These are phyloP conservation scores for Charanyca ferruginea DNA, from an alignment of 2,888 invertebrate genomes.

Conservation along the genomic window DNA sequence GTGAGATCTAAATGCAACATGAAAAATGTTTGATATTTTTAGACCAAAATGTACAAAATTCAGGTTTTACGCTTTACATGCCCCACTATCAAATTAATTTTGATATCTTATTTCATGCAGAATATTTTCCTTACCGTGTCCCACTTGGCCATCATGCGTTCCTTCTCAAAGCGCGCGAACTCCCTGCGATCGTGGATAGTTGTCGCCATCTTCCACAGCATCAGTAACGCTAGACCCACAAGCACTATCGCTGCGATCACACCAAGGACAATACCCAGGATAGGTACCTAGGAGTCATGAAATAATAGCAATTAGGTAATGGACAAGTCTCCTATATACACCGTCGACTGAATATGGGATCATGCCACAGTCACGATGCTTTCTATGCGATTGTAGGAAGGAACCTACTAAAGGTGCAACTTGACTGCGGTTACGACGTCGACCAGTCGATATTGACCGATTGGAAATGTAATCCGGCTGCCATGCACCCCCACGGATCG, in stretches of 20 bases:
- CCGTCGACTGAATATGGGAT: not conserved
- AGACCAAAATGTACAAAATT: slow-evolving; percentile 11
- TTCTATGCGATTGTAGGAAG: slow-evolving; percentile 3
- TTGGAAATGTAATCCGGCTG: not conserved
- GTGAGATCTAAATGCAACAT: not conserved
- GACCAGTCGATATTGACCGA: not conserved
- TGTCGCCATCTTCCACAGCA: slow-evolving; percentile 99
- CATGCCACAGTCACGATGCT: slow-evolving; percentile 5
- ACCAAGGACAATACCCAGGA: slow-evolving; percentile 97
- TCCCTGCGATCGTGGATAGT: slow-evolving; percentile 99
- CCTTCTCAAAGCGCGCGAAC: slow-evolving; percentile 99
- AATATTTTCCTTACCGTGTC: slow-evolving; percentile 95
- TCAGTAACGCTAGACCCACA: slow-evolving; percentile 97
- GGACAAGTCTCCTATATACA: not conserved
- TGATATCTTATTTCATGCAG: slow-evolving; percentile 16
- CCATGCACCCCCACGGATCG: not conserved
- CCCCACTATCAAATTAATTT: not conserved
- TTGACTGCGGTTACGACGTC: not conserved
- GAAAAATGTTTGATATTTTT: slow-evolving; percentile 9
- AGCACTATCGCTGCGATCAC: slow-evolving; percentile 99
- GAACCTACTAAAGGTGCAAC: not conserved
- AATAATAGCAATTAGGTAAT: slow-evolving; percentile 24
- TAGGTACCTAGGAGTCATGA: slow-evolving; percentile 91
- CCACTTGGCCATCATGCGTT: slow-evolving; percentile 99
- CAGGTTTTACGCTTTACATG: no score